Conservation (phyloP, 1,140 invertebrate genomes). For the Chrysopa pallens region DNA sequence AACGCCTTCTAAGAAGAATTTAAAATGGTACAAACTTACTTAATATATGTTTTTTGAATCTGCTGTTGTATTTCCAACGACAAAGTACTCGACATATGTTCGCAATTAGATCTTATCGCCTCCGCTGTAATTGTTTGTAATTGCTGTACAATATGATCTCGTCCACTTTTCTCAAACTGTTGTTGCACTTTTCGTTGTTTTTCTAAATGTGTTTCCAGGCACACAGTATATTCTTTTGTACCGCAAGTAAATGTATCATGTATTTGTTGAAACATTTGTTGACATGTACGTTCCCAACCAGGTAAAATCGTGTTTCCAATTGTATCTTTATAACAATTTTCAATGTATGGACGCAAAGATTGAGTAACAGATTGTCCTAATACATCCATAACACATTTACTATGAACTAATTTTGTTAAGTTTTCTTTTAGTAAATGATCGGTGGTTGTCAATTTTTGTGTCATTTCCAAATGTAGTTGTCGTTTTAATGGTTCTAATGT, state of each 20-base stretch:
- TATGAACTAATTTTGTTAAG: conserved; percentile 55
- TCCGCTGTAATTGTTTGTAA: conserved; percentile 18
- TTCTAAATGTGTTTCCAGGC: conserved; percentile 20
- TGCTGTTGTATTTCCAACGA: conserved; percentile 18
- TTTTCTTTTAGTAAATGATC: conserved; percentile 62
- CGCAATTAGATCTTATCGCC: conserved; percentile 15
- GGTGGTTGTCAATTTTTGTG: conserved; percentile 45
- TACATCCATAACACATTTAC: conserved; percentile 54
- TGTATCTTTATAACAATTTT: conserved; percentile 51
- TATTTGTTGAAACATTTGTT: conserved; percentile 72
- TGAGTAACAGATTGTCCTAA: conserved; percentile 45
- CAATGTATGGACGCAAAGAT: conserved; percentile 43
- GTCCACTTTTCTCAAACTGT: conserved; percentile 9
- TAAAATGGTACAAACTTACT: conserved; percentile 10
- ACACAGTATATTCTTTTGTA: conserved; percentile 51
- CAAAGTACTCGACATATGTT: conserved; percentile 14
- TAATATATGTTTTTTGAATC: conserved; percentile 14
- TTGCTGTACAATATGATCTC: conserved; percentile 16
- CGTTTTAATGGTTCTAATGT: conserved; percentile 45
- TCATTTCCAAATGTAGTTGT: conserved; percentile 47
- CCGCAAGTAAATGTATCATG: conserved; percentile 71
- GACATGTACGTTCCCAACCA: conserved; percentile 65
- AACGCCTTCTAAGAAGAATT: too few species aligned
- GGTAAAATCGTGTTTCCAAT: conserved; percentile 60
- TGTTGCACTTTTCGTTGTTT: conserved; percentile 17